Evolutionary conservation across 2,797 vertebrate species (phyloP).

Genomic region (Harpagifer antarcticus): DNA sequence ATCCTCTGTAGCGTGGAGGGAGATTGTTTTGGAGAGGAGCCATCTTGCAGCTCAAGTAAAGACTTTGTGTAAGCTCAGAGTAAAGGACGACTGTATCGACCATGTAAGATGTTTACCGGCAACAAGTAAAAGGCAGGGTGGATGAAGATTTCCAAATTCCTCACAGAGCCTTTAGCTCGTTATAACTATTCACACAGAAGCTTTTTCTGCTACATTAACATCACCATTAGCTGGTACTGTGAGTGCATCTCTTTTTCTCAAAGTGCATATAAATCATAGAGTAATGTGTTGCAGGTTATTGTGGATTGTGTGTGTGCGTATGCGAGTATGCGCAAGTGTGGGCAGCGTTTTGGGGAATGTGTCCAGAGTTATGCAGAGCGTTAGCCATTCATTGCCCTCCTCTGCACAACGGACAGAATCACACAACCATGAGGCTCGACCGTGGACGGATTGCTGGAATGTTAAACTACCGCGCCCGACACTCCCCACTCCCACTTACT

Average conservation of each 20-base stretch:
- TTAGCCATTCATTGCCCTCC: conserved; percentile 78
- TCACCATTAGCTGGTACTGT: conserved; percentile 34
- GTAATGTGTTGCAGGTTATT: conserved; percentile 48
- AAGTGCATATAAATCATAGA: conserved; percentile 40
- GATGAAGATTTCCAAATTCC: conserved; percentile 55
- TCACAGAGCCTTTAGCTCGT: conserved; percentile 39
- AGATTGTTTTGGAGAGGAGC: conserved; percentile 81
- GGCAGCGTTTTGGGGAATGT: conserved; percentile 75
- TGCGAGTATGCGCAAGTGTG: conserved; percentile 49
- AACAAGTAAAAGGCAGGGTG: conserved; percentile 61
- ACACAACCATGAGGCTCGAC: conserved; percentile 77
- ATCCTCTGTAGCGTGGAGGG: conserved; percentile 76
- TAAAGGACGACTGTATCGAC: conserved; percentile 69
- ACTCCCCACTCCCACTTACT: conserved; percentile 81
- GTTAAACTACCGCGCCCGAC: conserved; percentile 81
- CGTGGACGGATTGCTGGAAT: conserved; percentile 83
- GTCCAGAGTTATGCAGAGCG: conserved; percentile 79
- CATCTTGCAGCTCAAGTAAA: conserved; percentile 75
- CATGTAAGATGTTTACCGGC: conserved; percentile 68
- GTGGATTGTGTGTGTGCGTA: conserved; percentile 25
- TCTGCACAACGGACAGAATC: conserved; percentile 76
- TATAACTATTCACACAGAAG: conserved; percentile 32
- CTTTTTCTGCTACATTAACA: conserved; percentile 57
- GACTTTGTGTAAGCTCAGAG: conserved; percentile 67
- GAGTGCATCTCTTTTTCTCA: conserved; percentile 31